Percentiles rank a stretch among this genome's conserved stretches.
Evolutionary conservation across 2,113 vertebrate species (phyloP).

Genomic region (Manacus vitellinus): DNA sequence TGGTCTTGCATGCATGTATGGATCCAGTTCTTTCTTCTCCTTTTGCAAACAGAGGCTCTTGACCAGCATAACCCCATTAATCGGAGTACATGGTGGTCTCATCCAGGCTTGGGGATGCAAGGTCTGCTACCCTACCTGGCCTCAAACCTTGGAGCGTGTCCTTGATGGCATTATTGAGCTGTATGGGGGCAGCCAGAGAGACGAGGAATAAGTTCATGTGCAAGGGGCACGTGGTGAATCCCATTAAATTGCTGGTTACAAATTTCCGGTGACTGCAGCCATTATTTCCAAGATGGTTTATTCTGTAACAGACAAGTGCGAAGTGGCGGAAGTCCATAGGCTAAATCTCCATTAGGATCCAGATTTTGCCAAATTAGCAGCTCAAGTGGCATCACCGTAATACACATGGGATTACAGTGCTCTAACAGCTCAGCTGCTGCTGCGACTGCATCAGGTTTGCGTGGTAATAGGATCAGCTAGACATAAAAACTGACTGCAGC

Average conservation of each 20-base stretch:
- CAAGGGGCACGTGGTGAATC: background rate
- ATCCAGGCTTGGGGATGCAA: background rate
- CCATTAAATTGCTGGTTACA: background rate
- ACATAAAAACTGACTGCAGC: background rate
- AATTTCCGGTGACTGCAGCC: background rate
- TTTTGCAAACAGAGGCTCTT: rapidly evolving
- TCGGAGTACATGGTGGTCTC: background rate
- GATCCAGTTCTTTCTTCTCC: background rate
- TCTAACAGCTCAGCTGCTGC: background rate
- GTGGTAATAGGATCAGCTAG: background rate
- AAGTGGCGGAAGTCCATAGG: background rate
- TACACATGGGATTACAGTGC: rapidly evolving
- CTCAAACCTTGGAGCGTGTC: rapidly evolving
- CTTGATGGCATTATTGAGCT: rapidly evolving
- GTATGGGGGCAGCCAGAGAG: background rate
- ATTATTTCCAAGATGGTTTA: background rate
- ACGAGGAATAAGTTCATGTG: background rate
- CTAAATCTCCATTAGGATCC: background rate
- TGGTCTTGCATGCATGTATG: rapidly evolving
- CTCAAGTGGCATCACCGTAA: background rate
- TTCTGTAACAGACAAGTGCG: background rate
- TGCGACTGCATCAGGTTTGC: background rate
- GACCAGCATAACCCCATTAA: background rate
- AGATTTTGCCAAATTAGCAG: background rate
- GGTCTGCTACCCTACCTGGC: background rate